phyloP scores from a whole-genome alignment of 1,140 invertebrate species.

The Hetaerina americana region DNA sequence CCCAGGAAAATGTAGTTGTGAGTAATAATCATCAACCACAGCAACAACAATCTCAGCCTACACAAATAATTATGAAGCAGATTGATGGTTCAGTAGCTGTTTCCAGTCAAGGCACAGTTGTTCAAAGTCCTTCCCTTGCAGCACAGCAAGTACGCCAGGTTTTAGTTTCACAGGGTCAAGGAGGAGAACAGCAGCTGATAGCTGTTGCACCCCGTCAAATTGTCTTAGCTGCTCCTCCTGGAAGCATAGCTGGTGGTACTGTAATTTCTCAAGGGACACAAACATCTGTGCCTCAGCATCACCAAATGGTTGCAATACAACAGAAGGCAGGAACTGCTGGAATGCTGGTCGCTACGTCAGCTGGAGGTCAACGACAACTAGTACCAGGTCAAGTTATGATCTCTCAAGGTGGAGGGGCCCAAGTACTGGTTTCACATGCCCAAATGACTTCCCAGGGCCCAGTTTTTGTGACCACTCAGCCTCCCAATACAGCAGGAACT shows the following conservation, averaged over 20 bases:
- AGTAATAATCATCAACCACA: slow-evolving; percentile 21
- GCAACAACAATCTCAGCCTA: slow-evolving; percentile 29
- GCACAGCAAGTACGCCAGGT: background rate
- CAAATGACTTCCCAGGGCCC: slow-evolving; percentile 3
- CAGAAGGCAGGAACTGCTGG: slow-evolving; percentile 28
- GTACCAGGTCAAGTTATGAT: slow-evolving; percentile 5
- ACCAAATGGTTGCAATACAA: slow-evolving; percentile 24
- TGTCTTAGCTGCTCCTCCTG: background rate
- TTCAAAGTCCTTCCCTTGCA: background rate
- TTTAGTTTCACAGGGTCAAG: slow-evolving; percentile 1
- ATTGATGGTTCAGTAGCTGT: slow-evolving; percentile 2
- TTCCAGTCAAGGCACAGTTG: background rate
- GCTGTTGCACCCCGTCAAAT: slow-evolving; percentile 1
- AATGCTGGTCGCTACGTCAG: background rate
- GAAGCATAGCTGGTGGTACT: background rate
- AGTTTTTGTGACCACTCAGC: slow-evolving; percentile 3
- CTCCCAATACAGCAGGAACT: background rate
- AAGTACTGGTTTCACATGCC: slow-evolving; percentile 6
- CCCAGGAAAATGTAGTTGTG: background rate
- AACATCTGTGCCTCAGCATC: slow-evolving; percentile 11
- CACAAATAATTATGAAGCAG: slow-evolving; percentile 27
- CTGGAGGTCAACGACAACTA: slow-evolving; percentile 1
- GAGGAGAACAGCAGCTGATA: slow-evolving; percentile 7
- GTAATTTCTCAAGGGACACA: slow-evolving; percentile 15
- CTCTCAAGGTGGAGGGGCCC: background rate